Evolutionary conservation across 2,797 vertebrate species (phyloP), one percentile per base, ranked within the genome.

Genomic region (Sebastes diaconus): DNA sequence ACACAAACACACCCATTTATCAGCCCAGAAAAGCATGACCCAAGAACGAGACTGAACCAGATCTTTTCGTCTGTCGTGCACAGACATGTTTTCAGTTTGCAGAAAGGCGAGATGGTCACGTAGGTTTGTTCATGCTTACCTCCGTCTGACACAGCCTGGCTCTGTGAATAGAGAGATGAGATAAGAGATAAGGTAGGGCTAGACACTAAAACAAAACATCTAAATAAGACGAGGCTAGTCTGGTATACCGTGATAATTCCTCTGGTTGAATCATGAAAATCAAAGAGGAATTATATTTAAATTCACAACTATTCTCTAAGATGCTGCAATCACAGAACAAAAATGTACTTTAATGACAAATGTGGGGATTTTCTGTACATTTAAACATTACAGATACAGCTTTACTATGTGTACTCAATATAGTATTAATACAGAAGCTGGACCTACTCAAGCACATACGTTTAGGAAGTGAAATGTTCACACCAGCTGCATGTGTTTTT

Each of bases 91-190:
- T 46, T 81, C 18, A 22, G 70, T 36, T 61, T 29, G 29, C 24
- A 24, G 67, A 70, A 83, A 77, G 59, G 24, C 6, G 50, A 85
- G 57, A 63, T 34, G 75, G 61, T 27, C 75, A 66, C 2, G 32
- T 20, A 42, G 24, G 42, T 27, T 68, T 73, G 64, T 60, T 89
- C 66, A 77, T 9, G 61, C 97, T 97, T 93, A 99, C 98, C 99
- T 97, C 98, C 98, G 83, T 99, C 98, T 0, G 98, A 99, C 76
- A 97, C 97, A 2, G 98, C 97, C 6, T 97, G 95, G 89, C 96
- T 97, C 99, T 99, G 95, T 18, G 84, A 85, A 90, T 42, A 90
- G 30, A 91, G 57, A 94, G 68, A 79, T 39, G 57, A 94, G 69
- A 79, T 39, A 42, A 85, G 58, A 93, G 70, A 42, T 3, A 27